Conservation (phyloP, 2,797 vertebrate genomes). For the Protonibea diacanthus region DNA sequence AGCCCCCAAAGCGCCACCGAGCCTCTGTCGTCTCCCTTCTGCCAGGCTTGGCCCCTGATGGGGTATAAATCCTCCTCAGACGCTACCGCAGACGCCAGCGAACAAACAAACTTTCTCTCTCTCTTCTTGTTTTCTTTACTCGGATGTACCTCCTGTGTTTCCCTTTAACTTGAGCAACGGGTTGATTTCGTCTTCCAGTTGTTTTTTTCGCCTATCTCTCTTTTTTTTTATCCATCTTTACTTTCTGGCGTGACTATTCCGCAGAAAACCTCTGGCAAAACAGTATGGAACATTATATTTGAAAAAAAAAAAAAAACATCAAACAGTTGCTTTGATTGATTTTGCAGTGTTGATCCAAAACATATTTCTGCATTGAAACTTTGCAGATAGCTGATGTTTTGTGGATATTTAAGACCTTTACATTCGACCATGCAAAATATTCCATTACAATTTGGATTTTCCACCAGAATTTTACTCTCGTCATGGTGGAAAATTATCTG, state of each 20-base stretch:
- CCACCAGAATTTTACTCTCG: not conserved
- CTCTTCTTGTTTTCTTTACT: conserved; percentile 42
- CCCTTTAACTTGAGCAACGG: conserved; percentile 2
- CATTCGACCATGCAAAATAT: not conserved
- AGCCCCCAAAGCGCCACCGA: conserved; percentile 66
- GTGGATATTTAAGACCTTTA: not conserved
- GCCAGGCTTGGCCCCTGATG: conserved; percentile 70
- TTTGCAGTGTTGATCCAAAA: conserved; percentile 30
- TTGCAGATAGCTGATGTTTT: not conserved
- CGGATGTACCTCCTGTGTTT: conserved; percentile 40
- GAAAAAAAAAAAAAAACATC: conserved; percentile 1
- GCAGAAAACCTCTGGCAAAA: conserved; percentile 16
- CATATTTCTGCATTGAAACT: conserved; percentile 31
- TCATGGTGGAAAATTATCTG: not conserved
- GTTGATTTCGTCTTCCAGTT: conserved; percentile 38
- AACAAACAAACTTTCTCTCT: conserved; percentile 63
- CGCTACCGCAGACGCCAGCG: conserved; percentile 26
- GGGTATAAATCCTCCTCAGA: conserved; percentile 75
- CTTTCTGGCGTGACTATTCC: conserved; percentile 18
- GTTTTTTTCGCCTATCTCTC: not conserved
- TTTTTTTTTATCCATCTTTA: conserved; percentile 20
- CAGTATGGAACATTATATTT: not conserved
- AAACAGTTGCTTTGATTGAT: conserved; percentile 13
- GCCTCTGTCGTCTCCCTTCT: conserved; percentile 69
- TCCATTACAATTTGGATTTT: not conserved